Percentiles rank a stretch among this genome's conserved stretches.
Conservation (phyloP, 2,888 invertebrate species). For the Parochlus steinenii region DNA sequence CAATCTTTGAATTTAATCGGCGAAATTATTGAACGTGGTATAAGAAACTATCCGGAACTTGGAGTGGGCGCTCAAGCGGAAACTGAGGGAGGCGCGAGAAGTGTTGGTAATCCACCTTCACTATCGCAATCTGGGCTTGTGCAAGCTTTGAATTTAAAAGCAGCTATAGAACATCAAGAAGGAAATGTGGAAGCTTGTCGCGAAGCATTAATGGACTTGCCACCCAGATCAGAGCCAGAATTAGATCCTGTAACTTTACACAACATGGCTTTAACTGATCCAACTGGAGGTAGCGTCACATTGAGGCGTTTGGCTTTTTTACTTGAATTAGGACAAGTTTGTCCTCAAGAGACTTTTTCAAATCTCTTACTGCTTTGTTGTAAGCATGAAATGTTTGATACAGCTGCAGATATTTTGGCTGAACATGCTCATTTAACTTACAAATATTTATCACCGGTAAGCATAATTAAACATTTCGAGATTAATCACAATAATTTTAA, state of each 20-base stretch:
- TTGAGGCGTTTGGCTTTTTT: slow-evolving; percentile 73
- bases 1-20: slow-evolving; percentile 86
- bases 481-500: neutral
- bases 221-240: slow-evolving; percentile 90
- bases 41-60: slow-evolving; percentile 90
- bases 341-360: slow-evolving; percentile 94
- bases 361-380: slow-evolving; percentile 89
- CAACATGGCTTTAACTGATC: slow-evolving; percentile 82
- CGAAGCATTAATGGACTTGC: slow-evolving; percentile 78
- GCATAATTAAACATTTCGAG: slow-evolving; percentile 17
- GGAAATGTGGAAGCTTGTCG: slow-evolving; percentile 74
- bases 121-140: slow-evolving; percentile 92
- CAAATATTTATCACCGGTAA: slow-evolving; percentile 77
- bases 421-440: slow-evolving; percentile 94
- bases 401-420: slow-evolving; percentile 94
- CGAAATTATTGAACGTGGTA: slow-evolving; percentile 91
- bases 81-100: slow-evolving; percentile 50
- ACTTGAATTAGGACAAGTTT: slow-evolving; percentile 77
- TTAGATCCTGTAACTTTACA: slow-evolving; percentile 94
- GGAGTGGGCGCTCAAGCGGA: slow-evolving; percentile 96
- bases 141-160: slow-evolving; percentile 96
- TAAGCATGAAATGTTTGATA: slow-evolving; percentile 92
- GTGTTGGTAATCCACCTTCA: slow-evolving; percentile 88
- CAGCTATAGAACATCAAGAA: slow-evolving; percentile 91
- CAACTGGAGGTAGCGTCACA: slow-evolving; percentile 83